phyloP scores from a whole-genome alignment of 2,797 vertebrate species.

The Mormyrus proboscirostris region DNA sequence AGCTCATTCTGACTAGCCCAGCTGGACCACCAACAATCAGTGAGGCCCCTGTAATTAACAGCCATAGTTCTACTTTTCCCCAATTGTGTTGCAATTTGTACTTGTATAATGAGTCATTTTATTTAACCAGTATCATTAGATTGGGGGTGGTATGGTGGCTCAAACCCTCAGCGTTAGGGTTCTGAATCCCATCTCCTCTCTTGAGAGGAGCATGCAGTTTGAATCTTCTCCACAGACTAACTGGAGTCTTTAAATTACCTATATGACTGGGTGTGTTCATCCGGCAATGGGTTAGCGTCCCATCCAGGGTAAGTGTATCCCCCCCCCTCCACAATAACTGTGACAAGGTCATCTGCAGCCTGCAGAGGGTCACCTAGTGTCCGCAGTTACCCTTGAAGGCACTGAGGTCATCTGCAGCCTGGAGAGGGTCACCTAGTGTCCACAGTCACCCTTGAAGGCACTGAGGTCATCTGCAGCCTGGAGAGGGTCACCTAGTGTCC shows the following conservation, averaged over 20 bases:
- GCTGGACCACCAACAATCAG: not conserved
- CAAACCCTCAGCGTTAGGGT: not conserved
- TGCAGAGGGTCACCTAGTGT: not conserved
- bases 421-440: too few species aligned
- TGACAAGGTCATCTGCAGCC: not conserved
- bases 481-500: not conserved
- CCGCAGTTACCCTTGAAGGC: not conserved
- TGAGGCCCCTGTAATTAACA: not conserved
- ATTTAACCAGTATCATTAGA: not conserved
- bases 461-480: not conserved
- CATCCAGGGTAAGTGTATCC: not conserved
- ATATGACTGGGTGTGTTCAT: not conserved
- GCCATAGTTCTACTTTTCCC: not conserved
- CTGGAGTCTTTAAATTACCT: not conserved
- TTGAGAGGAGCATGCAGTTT: not conserved
- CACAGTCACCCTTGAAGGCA: too few species aligned
- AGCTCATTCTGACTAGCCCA: not conserved
- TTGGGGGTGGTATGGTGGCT: not conserved
- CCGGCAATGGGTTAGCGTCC: not conserved
- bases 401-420: not conserved
- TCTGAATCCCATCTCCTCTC: not conserved
- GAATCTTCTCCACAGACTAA: not conserved
- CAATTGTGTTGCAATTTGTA: not conserved
- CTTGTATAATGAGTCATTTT: not conserved
- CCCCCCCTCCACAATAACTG: not conserved